Conservation (phyloP, 1,140 invertebrate species). For the Goniozus legneri region DNA sequence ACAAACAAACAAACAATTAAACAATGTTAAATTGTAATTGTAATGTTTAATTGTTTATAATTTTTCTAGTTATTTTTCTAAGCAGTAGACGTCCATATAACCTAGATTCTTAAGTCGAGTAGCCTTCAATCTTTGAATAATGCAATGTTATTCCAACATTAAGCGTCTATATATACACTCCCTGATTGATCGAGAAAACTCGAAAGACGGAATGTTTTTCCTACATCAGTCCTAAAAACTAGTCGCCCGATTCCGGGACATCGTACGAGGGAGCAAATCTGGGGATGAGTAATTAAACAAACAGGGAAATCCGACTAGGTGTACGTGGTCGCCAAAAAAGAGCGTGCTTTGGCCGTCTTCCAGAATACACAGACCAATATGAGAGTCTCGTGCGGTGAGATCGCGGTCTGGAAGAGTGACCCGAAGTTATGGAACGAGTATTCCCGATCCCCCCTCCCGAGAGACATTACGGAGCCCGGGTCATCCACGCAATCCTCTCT, state of each 20-base stretch:
- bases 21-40: too few relatives aligned
- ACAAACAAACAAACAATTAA: too few relatives aligned
- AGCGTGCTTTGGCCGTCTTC: slow-evolving; percentile 12
- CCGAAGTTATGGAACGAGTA: slow-evolving; percentile 12
- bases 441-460: slow-evolving; percentile 15
- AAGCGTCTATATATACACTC: slow-evolving; percentile 1
- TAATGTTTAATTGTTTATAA: too few relatives aligned
- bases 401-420: slow-evolving; percentile 10
- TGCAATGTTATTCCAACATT: too few relatives aligned
- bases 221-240: slow-evolving; percentile 6
- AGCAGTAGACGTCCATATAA: too few relatives aligned
- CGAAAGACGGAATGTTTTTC: slow-evolving; percentile 9
- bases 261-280: neutral
- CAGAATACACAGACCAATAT: slow-evolving; percentile 13
- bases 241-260: slow-evolving; percentile 11
- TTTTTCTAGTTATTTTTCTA: too few relatives aligned
- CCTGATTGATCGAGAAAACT: slow-evolving; percentile 12
- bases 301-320: neutral
- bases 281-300: slow-evolving; percentile 7
- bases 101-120: too few relatives aligned
- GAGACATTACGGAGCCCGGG: slow-evolving; percentile 17
- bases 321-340: neutral
- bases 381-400: slow-evolving; percentile 10
- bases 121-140: too few relatives aligned
- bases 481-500: slow-evolving; percentile 11